Conservation (phyloP, 1,140 invertebrate genomes). For the Lasaia peninsularis region DNA sequence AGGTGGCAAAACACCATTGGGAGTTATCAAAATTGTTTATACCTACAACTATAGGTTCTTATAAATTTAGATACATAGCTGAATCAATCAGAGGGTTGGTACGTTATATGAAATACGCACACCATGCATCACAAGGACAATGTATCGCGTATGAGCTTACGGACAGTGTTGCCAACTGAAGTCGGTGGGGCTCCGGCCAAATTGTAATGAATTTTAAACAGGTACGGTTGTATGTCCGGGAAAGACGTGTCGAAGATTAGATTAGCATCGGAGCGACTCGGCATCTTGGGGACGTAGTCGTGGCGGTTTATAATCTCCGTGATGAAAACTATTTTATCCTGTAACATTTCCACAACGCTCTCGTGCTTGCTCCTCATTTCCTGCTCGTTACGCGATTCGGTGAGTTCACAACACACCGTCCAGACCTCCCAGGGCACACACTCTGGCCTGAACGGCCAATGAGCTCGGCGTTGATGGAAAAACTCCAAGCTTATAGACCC, state of each 20-base stretch:
- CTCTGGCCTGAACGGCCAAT: conserved; percentile 93
- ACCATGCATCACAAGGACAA: conserved; percentile 81
- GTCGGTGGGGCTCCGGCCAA: conserved; percentile 83
- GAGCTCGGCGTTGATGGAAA: conserved; percentile 92
- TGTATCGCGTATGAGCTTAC: conserved; percentile 93
- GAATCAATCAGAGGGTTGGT: conserved; percentile 4
- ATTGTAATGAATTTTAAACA: conserved; percentile 92
- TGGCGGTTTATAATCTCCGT: conserved; percentile 96
- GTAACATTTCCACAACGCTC: conserved; percentile 92
- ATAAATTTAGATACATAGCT: neutral
- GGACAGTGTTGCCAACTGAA: conserved; percentile 91
- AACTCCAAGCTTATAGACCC: conserved; percentile 97
- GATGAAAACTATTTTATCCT: conserved; percentile 95
- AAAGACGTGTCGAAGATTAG: conserved; percentile 96
- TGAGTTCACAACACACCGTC: conserved; percentile 93
- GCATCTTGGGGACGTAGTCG: conserved; percentile 97
- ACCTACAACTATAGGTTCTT: neutral
- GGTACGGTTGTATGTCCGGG: conserved; percentile 95
- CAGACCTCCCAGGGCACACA: conserved; percentile 98
- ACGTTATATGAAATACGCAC: conserved; percentile 15
- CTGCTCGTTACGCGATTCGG: conserved; percentile 91
- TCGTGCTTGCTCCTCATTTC: conserved; percentile 92
- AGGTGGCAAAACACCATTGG: too few species aligned
- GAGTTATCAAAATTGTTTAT: neutral
- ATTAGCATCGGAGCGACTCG: conserved; percentile 93